phyloP scores from a whole-genome alignment of 1,140 invertebrate genomes.

The Antheraea pernyi region DNA sequence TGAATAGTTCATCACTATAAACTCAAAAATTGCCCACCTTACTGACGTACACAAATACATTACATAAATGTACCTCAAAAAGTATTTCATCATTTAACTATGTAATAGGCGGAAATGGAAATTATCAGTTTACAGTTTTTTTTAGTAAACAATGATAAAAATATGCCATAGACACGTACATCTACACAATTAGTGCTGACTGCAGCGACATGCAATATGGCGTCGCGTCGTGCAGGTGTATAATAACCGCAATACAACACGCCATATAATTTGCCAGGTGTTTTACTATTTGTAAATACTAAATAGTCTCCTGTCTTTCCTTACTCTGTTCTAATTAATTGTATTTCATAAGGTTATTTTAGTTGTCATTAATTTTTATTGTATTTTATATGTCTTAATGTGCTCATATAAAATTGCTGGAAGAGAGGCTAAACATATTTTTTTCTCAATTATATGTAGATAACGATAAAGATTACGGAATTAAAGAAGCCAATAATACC shows the following conservation, averaged over 20 bases:
- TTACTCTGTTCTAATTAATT: neutral
- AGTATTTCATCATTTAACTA: neutral
- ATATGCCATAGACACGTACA: neutral
- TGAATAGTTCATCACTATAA: too few relatives aligned
- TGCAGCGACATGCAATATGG: neutral
- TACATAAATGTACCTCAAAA: too few relatives aligned
- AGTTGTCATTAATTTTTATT: too few relatives aligned
- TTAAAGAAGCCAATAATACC: too few relatives aligned
- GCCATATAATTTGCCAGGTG: neutral
- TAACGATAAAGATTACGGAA: too few relatives aligned
- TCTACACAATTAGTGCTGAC: neutral
- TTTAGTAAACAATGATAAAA: neutral
- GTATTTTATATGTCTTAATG: too few relatives aligned
- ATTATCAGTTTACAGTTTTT: neutral
- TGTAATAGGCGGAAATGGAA: neutral
- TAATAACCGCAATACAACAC: neutral
- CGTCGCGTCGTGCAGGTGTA: neutral
- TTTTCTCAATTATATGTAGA: too few relatives aligned
- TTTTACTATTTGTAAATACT: neutral
- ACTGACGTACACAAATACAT: too few relatives aligned
- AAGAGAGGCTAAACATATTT: too few relatives aligned
- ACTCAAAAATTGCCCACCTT: too few relatives aligned
- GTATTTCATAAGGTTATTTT: too few relatives aligned
- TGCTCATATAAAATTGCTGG: too few relatives aligned
- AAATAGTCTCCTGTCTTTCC: neutral